Percentiles rank a stretch among this genome's conserved stretches.
phyloP scores from a whole-genome alignment of 2,888 invertebrate genomes.

The Leptinotarsa peninsularis region DNA sequence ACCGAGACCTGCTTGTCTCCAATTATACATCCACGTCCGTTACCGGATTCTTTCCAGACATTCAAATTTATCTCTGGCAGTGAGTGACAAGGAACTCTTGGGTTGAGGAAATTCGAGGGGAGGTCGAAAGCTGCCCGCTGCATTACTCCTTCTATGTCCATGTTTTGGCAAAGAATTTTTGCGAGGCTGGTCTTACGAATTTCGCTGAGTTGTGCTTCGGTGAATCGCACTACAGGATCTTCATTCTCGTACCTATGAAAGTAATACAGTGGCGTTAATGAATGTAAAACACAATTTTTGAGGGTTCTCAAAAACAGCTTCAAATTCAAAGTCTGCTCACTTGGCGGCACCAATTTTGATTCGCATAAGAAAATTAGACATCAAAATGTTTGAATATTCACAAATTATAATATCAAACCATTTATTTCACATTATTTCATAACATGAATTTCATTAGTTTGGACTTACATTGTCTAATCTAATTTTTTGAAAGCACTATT shows the following conservation, averaged over 20 bases:
- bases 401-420: too few relatives aligned
- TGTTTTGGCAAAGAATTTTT: conserved; percentile 89
- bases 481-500: too few relatives aligned
- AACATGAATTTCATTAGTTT: too few relatives aligned
- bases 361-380: too few relatives aligned
- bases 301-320: too few relatives aligned
- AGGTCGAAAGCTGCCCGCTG: conserved; percentile 92
- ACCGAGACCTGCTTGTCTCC: conserved; percentile 82
- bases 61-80: conserved; percentile 84
- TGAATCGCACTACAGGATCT: conserved; percentile 81
- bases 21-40: conserved; percentile 81
- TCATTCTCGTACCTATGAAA: conserved; percentile 81
- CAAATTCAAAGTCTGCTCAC: too few relatives aligned
- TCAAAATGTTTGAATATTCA: too few relatives aligned
- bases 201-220: conserved; percentile 88
- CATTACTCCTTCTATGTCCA: conserved; percentile 86
- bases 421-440: too few relatives aligned
- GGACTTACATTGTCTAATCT: too few relatives aligned
- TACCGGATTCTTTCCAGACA: conserved; percentile 82
- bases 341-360: too few relatives aligned
- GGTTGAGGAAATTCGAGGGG: conserved; percentile 92
- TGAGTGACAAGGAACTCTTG: conserved; percentile 82
- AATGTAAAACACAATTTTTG: too few relatives aligned
- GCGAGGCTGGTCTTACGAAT: conserved; percentile 87
- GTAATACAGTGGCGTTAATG: too few relatives aligned